phyloP scores from a whole-genome alignment of 2,797 vertebrate genomes.

The Hyperoplus lanceolatus region DNA sequence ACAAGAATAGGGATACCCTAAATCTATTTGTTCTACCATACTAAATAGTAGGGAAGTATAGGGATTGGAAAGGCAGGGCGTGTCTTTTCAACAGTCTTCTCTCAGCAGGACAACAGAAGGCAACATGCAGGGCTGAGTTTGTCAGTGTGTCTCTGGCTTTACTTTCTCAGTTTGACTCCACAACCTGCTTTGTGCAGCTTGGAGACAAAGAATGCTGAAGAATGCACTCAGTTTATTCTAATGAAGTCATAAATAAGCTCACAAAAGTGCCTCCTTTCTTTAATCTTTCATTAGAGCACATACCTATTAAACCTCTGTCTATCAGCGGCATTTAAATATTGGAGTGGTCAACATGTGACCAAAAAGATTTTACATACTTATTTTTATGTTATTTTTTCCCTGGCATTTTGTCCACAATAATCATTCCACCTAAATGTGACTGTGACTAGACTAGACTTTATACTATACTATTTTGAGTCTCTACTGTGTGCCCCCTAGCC shows the following conservation, averaged over 20 bases:
- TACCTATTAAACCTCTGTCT: not conserved
- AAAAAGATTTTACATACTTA: not conserved
- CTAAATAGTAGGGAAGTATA: too few relatives aligned
- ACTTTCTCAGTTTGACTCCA: conserved; percentile 15
- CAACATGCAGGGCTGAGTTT: not conserved
- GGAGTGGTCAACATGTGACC: not conserved
- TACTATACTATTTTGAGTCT: too few relatives aligned
- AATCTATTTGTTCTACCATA: too few relatives aligned
- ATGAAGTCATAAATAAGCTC: conserved; percentile 25
- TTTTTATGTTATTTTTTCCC: too few relatives aligned
- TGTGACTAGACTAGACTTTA: too few relatives aligned
- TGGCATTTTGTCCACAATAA: too few relatives aligned
- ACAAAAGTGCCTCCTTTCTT: not conserved
- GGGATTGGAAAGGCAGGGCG: too few relatives aligned
- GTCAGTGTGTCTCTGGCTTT: conserved; percentile 14
- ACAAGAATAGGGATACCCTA: too few relatives aligned
- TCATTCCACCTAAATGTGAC: too few relatives aligned
- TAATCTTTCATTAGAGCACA: not conserved
- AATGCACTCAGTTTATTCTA: conserved; percentile 12
- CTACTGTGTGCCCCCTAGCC: too few relatives aligned
- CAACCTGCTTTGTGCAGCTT: conserved; percentile 45
- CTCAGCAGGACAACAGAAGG: conserved; percentile 5
- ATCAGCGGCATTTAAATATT: not conserved
- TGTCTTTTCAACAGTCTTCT: not conserved
- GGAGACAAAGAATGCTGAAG: conserved; percentile 33